These are phyloP conservation scores for Ariolimax columbianus DNA, from an alignment of 2,888 invertebrate genomes.

Conservation along the genomic window DNA sequence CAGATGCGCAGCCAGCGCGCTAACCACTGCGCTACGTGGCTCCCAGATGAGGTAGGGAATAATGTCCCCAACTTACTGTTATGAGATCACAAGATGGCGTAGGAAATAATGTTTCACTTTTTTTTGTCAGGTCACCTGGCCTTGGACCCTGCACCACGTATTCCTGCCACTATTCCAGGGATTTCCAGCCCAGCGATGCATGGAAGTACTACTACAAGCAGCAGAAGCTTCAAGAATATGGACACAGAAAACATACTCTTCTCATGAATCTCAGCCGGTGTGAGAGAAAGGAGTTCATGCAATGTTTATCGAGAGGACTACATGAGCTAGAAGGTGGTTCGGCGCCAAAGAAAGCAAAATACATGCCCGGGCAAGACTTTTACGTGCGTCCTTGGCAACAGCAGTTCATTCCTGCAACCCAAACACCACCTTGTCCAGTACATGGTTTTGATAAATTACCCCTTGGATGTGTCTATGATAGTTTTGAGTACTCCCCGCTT, in stretches of 20 bases:
- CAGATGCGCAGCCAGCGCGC: too few species aligned
- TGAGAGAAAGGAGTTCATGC: neutral
- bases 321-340: neutral
- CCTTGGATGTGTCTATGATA: too few species aligned
- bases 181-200: neutral
- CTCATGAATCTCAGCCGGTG: neutral
- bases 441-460: conserved; percentile 17
- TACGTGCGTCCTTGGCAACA: conserved; percentile 27
- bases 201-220: conserved; percentile 15
- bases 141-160: neutral
- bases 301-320: neutral
- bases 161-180: neutral
- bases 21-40: too few species aligned
- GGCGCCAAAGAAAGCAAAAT: neutral
- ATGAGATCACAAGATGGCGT: too few species aligned
- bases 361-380: neutral
- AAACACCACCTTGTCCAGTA: conserved; percentile 15
- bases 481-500: neutral
- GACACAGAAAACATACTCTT: neutral
- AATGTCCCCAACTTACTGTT: too few species aligned
- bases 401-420: neutral
- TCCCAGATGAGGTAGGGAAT: too few species aligned
- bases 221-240: conserved; percentile 1
- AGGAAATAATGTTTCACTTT: neutral
- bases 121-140: neutral